Conservation (phyloP, 2,888 invertebrate genomes). For the Abrostola triplasia region DNA sequence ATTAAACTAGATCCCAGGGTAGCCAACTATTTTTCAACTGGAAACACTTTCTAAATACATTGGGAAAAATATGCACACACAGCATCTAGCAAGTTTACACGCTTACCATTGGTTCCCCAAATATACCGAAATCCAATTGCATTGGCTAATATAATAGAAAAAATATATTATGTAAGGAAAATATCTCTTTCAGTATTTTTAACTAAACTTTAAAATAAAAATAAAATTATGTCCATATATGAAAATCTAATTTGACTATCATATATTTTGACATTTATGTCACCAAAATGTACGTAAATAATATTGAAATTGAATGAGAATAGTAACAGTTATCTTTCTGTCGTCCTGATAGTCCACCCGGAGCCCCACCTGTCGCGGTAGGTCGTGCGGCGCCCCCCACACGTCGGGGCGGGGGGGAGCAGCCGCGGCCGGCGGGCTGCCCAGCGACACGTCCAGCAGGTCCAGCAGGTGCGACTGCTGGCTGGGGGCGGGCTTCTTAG, state of each 20-base stretch:
- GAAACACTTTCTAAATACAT: background rate
- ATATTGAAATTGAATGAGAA: too few species aligned
- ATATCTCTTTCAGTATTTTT: too few species aligned
- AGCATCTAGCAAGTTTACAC: conserved; percentile 28
- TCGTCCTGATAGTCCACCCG: too few species aligned
- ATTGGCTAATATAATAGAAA: conserved; percentile 59
- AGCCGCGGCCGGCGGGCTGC: conserved; percentile 75
- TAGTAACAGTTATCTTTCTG: too few species aligned
- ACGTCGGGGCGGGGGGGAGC: conserved; percentile 89
- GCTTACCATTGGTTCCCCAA: conserved; percentile 82
- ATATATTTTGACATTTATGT: too few species aligned
- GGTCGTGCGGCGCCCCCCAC: conserved; percentile 89
- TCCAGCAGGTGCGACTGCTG: conserved; percentile 93
- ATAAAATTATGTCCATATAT: too few species aligned
- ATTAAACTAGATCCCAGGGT: too few species aligned
- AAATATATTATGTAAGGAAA: conserved; percentile 10
- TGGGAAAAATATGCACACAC: conserved; percentile 8
- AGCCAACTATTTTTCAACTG: background rate
- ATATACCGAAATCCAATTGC: conserved; percentile 77
- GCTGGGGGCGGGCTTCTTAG: conserved; percentile 33
- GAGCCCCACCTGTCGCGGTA: conserved; percentile 82
- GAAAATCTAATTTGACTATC: too few species aligned
- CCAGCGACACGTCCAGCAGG: conserved; percentile 93
- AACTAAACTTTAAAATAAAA: too few species aligned
- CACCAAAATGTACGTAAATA: too few species aligned